These are phyloP conservation scores for Tubulanus polymorphus DNA, from an alignment of 2,888 invertebrate genomes.

Conservation along the genomic window DNA sequence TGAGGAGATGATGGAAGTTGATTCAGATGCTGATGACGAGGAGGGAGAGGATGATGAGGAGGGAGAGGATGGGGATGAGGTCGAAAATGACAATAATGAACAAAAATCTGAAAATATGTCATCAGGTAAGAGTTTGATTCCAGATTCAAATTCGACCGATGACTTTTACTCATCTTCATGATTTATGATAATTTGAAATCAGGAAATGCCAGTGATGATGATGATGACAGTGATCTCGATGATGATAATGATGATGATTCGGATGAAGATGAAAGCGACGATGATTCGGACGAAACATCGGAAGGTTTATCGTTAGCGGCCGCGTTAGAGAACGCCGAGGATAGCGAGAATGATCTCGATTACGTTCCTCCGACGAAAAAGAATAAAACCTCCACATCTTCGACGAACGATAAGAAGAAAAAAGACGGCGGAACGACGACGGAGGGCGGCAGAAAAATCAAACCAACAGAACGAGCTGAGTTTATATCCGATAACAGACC, in stretches of 20 bases:
- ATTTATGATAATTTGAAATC: too few relatives aligned
- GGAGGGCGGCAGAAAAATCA: too few relatives aligned
- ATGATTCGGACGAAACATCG: constrained; percentile 12
- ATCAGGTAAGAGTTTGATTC: too few relatives aligned
- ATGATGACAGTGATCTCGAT: constrained; percentile 22
- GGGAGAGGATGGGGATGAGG: constrained; percentile 15
- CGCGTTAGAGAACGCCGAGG: constrained; percentile 6
- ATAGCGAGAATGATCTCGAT: constrained; percentile 18
- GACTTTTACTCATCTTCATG: too few relatives aligned
- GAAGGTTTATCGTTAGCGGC: constrained; percentile 16
- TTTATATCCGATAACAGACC: too few relatives aligned
- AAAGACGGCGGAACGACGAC: too few relatives aligned
- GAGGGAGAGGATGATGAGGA: constrained; percentile 21
- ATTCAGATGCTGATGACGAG: constrained; percentile 54
- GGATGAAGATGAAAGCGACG: background rate
- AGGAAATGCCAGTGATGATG: constrained; percentile 13
- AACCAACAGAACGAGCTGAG: too few relatives aligned
- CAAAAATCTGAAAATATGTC: too few relatives aligned
- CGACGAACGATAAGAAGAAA: too few relatives aligned
- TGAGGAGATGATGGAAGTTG: background rate
- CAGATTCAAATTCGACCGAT: too few relatives aligned
- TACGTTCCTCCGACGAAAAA: constrained; percentile 2
- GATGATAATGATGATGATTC: constrained; percentile 16
- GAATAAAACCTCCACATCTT: too few relatives aligned
- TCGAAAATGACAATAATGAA: constrained; percentile 2